Evolutionary conservation across 1,140 invertebrate species (phyloP).

Genomic region (Ericerus pela): DNA sequence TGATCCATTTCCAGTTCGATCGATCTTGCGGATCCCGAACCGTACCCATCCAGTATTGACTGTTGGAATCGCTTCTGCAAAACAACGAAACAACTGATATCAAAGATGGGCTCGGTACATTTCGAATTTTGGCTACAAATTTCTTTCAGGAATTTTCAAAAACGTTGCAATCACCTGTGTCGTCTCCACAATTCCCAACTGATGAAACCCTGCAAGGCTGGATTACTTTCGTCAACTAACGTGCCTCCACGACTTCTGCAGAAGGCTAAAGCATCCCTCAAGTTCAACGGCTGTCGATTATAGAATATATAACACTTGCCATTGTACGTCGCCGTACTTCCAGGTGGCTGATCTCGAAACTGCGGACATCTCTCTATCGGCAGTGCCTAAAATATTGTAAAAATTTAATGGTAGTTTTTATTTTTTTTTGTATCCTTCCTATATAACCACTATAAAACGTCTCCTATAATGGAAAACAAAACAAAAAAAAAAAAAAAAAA

Average conservation of each 20-base stretch:
- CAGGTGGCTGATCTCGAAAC: conserved; percentile 79
- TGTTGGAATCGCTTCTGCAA: conserved; percentile 65
- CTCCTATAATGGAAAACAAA: no score
- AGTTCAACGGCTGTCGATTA: conserved; percentile 66
- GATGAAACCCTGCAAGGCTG: conserved; percentile 82
- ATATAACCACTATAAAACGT: no score
- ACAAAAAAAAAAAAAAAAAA: no score
- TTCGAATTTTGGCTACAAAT: background rate
- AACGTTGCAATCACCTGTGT: conserved; percentile 42
- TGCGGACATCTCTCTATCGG: conserved; percentile 86
- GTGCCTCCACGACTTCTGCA: conserved; percentile 66
- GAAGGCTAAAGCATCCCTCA: conserved; percentile 63
- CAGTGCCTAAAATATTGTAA: no score
- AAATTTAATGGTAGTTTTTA: no score
- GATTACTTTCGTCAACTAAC: conserved; percentile 82
- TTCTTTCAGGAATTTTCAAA: background rate
- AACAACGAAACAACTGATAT: background rate
- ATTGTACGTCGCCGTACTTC: conserved; percentile 83
- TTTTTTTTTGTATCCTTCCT: no score
- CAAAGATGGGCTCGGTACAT: background rate
- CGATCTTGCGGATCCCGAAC: conserved; percentile 61
- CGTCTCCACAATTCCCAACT: conserved; percentile 86
- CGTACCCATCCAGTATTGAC: conserved; percentile 90
- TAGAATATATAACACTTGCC: conserved; percentile 95
- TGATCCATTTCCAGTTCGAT: conserved; percentile 80